Conservation (phyloP, 2,797 vertebrate genomes). For the Pristis pectinata region DNA sequence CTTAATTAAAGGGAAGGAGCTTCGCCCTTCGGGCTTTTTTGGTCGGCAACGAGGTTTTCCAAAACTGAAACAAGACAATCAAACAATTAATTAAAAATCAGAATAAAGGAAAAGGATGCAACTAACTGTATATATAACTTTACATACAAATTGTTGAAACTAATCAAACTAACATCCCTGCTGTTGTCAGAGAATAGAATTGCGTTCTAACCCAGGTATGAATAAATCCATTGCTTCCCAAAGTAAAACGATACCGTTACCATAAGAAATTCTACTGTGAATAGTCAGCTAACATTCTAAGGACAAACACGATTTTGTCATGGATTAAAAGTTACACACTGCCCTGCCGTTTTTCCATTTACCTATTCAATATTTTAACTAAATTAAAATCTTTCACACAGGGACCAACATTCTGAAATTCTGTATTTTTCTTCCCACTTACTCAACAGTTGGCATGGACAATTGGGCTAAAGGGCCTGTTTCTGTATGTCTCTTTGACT, state of each 20-base stretch:
- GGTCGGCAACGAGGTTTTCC: neutral
- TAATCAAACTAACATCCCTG: neutral
- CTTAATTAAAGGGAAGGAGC: neutral
- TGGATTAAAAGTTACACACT: neutral
- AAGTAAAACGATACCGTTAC: neutral
- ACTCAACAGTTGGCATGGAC: no score
- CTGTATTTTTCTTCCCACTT: no score
- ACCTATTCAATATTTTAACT: neutral
- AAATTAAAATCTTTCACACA: neutral
- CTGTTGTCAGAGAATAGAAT: neutral
- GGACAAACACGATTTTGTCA: no score
- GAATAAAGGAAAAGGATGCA: neutral
- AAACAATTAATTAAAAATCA: neutral
- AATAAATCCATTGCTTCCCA: neutral
- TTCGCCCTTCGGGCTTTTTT: neutral
- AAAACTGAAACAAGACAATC: neutral
- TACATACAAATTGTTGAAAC: no score
- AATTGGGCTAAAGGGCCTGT: no score
- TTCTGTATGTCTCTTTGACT: no score
- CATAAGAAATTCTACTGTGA: neutral
- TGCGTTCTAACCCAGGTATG: neutral
- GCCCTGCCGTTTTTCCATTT: neutral
- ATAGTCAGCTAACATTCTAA: neutral
- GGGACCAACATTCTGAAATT: neutral
- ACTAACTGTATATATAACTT: neutral